Percentiles rank a stretch among this genome's conserved stretches.
Evolutionary conservation across 2,888 invertebrate genomes (phyloP).

Genomic region (Protula sp.): DNA sequence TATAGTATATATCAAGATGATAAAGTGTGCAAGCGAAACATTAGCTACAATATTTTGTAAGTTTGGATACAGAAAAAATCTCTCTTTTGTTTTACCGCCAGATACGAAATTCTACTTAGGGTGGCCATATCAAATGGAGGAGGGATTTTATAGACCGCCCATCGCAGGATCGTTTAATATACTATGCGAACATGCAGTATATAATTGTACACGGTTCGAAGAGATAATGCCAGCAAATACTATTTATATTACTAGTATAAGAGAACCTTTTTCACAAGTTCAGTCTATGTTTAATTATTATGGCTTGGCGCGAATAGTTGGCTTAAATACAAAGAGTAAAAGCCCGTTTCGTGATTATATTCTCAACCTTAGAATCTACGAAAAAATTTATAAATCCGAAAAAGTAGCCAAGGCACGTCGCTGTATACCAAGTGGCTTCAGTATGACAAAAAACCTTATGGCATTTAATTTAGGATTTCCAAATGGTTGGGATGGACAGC

Average conservation of each 20-base stretch:
- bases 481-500: background rate
- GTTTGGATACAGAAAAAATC: constrained; percentile 35
- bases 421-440: constrained; percentile 21
- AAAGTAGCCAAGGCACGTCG: constrained; percentile 15
- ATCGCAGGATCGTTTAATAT: constrained; percentile 33
- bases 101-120: constrained; percentile 38
- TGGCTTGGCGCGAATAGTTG: constrained; percentile 28
- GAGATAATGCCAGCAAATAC: constrained; percentile 37
- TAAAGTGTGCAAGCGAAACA: constrained; percentile 50
- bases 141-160: constrained; percentile 33
- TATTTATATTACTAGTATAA: constrained; percentile 38
- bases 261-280: constrained; percentile 44
- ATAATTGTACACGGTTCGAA: constrained; percentile 33
- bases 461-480: background rate
- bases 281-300: constrained; percentile 46
- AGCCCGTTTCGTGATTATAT: constrained; percentile 35
- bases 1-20: constrained; percentile 48
- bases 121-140: constrained; percentile 44
- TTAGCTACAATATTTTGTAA: constrained; percentile 38
- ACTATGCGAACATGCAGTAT: constrained; percentile 45
- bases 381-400: constrained; percentile 31
- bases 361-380: constrained; percentile 35
- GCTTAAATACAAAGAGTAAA: constrained; percentile 23
- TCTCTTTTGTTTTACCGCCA: constrained; percentile 42
- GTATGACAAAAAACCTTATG: background rate